Conservation (phyloP, 1,140 invertebrate species). For the Macrobrachium rosenbergii region DNA sequence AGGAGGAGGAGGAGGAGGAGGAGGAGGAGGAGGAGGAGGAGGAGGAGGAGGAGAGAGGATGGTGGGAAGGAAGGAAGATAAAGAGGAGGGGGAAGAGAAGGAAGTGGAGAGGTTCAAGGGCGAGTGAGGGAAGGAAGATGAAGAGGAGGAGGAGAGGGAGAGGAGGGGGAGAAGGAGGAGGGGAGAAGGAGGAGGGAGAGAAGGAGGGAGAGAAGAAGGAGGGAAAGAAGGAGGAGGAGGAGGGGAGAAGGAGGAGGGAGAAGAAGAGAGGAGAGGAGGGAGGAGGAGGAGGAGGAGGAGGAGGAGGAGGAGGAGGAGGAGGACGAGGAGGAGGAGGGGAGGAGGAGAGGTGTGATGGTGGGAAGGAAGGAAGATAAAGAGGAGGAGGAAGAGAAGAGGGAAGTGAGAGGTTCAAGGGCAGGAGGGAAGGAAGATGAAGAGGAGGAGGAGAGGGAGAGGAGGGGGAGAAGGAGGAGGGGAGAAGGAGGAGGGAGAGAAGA, state of each 20-base stretch:
- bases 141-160: neutral
- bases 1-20: neutral
- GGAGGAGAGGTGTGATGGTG: neutral
- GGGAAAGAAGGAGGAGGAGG: neutral
- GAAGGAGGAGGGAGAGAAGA: neutral
- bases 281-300: too few relatives aligned
- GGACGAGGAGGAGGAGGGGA: neutral
- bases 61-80: neutral
- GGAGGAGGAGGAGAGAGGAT: neutral
- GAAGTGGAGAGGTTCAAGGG: too few relatives aligned
- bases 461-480: neutral
- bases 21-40: neutral
- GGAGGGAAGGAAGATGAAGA: neutral
- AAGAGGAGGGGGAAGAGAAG: neutral
- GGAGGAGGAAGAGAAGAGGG: neutral
- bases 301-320: neutral
- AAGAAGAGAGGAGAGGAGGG: neutral
- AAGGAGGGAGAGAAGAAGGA: neutral
- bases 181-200: neutral
- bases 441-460: neutral
- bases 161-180: neutral
- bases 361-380: too few relatives aligned
- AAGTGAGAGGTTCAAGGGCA: neutral
- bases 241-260: neutral
- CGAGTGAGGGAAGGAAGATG: neutral